A percentile compares a stretch with the other conserved stretches of the same genome.
phyloP scores from a whole-genome alignment of 2,113 vertebrate genomes.

The Ellobius talpinus region DNA sequence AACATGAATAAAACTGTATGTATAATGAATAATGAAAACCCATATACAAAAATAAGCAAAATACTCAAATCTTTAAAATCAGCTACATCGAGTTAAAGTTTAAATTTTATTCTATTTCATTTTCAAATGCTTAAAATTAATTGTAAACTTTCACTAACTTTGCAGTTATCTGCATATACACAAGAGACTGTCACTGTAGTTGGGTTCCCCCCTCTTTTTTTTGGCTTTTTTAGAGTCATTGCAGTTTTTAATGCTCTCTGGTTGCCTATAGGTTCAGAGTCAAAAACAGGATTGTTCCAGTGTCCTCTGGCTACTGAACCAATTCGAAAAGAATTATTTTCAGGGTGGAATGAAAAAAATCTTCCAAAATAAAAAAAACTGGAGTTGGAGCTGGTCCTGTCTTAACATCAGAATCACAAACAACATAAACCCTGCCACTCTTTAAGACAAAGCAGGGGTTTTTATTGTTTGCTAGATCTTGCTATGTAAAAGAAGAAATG shows the following conservation, averaged over 20 bases:
- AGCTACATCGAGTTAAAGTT: neutral
- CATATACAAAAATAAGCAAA: slow-evolving; percentile 14
- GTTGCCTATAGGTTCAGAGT: slow-evolving; percentile 24
- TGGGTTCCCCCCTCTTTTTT: too few species aligned
- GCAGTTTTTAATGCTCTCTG: neutral
- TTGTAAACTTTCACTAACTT: neutral
- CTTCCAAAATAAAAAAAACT: neutral
- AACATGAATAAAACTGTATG: neutral
- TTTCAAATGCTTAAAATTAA: neutral
- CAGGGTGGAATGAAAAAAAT: neutral
- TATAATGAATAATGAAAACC: slow-evolving; percentile 11
- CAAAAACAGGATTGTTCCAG: neutral
- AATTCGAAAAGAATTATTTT: slow-evolving; percentile 23
- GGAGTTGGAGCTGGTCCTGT: neutral
- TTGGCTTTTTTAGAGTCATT: too few species aligned
- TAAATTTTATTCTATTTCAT: slow-evolving; percentile 27
- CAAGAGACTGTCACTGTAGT: neutral
- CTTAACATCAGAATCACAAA: neutral
- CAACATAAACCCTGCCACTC: neutral
- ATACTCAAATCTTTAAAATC: slow-evolving; percentile 40
- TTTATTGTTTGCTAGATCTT: neutral
- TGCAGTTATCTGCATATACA: neutral
- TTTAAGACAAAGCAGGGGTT: neutral
- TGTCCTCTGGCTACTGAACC: neutral
- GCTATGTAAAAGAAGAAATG: neutral